Conservation (phyloP, 2,797 vertebrate species). For the Gorsachius magnificus region DNA sequence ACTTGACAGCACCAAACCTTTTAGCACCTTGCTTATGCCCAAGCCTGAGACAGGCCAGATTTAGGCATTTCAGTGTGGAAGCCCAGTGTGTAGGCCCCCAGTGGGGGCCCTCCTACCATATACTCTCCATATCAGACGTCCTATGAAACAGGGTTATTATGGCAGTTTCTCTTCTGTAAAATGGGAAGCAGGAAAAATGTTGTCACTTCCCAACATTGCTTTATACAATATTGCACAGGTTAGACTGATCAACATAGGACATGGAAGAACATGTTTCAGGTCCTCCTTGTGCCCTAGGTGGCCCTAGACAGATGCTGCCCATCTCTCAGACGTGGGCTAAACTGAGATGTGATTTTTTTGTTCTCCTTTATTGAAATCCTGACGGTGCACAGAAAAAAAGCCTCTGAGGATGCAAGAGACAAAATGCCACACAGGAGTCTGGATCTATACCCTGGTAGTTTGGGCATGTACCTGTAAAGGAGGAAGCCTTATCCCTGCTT, state of each 20-base stretch:
- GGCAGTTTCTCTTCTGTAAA: not conserved
- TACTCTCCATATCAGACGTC: not conserved
- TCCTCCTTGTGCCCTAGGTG: not conserved
- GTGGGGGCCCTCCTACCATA: not conserved
- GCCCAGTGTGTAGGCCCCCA: not conserved
- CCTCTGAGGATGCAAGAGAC: not conserved
- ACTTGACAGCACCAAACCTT: not conserved
- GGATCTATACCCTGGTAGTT: not conserved
- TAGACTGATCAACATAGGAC: not conserved
- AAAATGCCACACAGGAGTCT: not conserved
- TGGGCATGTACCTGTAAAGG: not conserved
- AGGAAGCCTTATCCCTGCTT: not conserved
- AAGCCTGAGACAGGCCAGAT: not conserved
- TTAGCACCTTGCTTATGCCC: not conserved
- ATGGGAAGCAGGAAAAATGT: not conserved
- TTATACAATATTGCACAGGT: not conserved
- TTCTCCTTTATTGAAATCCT: not conserved
- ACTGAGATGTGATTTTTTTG: not conserved
- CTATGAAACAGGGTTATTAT: not conserved
- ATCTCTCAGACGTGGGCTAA: not conserved
- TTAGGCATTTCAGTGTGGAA: not conserved
- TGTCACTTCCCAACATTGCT: not conserved
- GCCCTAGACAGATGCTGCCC: not conserved
- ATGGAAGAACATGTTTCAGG: not conserved
- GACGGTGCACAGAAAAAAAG: not conserved